phyloP scores from a whole-genome alignment of 2,797 vertebrate genomes.

The Eospalax fontanierii region DNA sequence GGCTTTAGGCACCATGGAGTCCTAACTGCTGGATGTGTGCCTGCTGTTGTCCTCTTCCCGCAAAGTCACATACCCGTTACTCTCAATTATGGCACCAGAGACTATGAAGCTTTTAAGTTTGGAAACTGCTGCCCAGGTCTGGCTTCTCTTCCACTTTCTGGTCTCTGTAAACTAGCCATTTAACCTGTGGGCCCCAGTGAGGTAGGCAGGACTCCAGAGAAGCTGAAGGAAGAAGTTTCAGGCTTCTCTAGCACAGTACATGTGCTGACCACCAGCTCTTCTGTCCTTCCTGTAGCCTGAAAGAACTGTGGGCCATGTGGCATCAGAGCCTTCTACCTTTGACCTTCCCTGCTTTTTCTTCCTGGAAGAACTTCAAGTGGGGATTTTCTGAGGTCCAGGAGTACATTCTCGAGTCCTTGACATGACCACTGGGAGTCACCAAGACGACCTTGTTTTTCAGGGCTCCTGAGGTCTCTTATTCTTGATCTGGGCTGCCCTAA shows the following conservation, averaged over 20 bases:
- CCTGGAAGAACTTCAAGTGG: neutral
- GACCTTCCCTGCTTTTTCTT: neutral
- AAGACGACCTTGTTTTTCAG: neutral
- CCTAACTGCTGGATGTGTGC: neutral
- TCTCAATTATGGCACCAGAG: neutral
- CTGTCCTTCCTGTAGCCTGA: neutral
- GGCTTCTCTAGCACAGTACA: neutral
- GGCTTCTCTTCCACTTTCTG: neutral
- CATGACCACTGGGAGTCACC: neutral
- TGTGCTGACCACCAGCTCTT: neutral
- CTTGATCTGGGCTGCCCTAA: neutral
- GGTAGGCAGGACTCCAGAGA: conserved; percentile 2
- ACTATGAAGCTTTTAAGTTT: neutral
- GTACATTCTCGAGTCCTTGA: neutral
- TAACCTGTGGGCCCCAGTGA: neutral
- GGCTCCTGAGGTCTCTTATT: neutral
- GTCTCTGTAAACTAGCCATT: conserved; percentile 42
- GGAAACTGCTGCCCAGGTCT: neutral
- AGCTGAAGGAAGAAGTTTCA: neutral
- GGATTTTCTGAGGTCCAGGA: neutral
- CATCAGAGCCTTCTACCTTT: neutral
- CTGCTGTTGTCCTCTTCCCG: neutral
- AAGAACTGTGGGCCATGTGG: neutral
- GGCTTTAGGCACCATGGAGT: neutral
- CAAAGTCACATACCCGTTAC: neutral